Conservation (phyloP, 2,888 invertebrate genomes). For the Strigamia maritima region DNA sequence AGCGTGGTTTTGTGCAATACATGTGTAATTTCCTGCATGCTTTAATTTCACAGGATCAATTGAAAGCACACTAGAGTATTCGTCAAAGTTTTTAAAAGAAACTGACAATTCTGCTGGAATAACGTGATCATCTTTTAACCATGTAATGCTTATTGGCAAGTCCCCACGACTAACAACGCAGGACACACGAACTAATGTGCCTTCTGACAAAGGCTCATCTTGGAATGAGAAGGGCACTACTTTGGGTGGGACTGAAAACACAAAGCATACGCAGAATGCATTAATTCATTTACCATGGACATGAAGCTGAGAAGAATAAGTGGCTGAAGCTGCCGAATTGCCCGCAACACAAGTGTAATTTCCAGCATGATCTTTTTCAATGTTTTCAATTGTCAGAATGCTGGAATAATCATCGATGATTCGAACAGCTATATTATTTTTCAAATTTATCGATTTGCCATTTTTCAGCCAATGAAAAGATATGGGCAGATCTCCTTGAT, state of each 20-base stretch:
- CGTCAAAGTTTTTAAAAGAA: neutral
- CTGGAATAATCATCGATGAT: conserved; percentile 31
- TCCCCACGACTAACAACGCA: conserved; percentile 18
- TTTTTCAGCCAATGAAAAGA: conserved; percentile 6
- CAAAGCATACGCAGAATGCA: too few species aligned
- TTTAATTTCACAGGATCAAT: conserved; percentile 7
- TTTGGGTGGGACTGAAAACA: conserved; percentile 30
- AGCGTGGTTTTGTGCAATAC: conserved; percentile 9
- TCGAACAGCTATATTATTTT: neutral
- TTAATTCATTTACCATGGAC: conserved; percentile 7
- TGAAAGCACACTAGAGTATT: conserved; percentile 16
- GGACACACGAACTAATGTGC: neutral
- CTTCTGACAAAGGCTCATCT: conserved; percentile 12
- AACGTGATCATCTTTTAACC: neutral
- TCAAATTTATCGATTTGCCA: neutral
- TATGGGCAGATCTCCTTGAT: conserved; percentile 33
- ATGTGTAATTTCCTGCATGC: neutral
- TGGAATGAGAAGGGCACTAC: conserved; percentile 10
- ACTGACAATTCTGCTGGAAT: neutral
- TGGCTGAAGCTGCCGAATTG: conserved; percentile 13
- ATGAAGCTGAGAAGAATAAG: neutral
- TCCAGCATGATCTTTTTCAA: neutral
- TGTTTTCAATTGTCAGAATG: conserved; percentile 19
- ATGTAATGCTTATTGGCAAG: neutral
- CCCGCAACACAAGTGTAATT: conserved; percentile 11